Base-by-base conservation (phyloP, 2,113 vertebrate genomes). In the Sturnira hondurensis region DNA sequence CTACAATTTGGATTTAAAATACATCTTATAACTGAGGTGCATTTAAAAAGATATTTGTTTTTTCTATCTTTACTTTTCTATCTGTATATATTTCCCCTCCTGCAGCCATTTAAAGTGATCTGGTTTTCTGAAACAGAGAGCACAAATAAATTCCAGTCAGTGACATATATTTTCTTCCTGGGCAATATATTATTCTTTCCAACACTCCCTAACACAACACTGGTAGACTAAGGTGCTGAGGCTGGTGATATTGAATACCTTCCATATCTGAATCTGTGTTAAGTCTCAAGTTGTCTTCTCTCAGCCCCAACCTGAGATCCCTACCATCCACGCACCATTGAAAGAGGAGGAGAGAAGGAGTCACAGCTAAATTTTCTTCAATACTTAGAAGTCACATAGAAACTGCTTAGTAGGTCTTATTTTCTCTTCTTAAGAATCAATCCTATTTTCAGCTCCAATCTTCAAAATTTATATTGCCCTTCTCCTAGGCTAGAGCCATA, bases 1-100 rank as follows among this genome's bases (percentile, higher is more conserved):
- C 22, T 68, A 12, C 54, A 38, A 96, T 88, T 87, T 77, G 22
- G 5, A 47, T 91, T 94, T 85, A 92, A 63, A 89, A 86, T 93
- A 65, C 52, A 73, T 85, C 92, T 94, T 88, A 28, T 71, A 16
- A 10, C 68, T 47, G n/a, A 95, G 93, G 91, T 87, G 26, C 74
- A 73, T 43, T 86, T 81, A 63, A 74, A 93, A 76, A 76, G 0
- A 13, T 67, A 78, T 54, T 12, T 84, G 33, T 56, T 86, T 12
- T 36, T 20, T 84, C 56, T 74, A 2, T 54, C 3, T 83, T 67
- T 52, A 28, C 15, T 43, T 81, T 61, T 86, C 9, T 86, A 14
- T 41, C 19, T 45, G 4, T 63, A 43, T 89, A 17, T 33, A 36
- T 31, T 68, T 38, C 14, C 1, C 4, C 28, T 50, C 12, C 15